Percentiles rank a stretch among this genome's conserved stretches.
Conservation (phyloP, 2,113 vertebrate species). For the Henicopernis longicauda region DNA sequence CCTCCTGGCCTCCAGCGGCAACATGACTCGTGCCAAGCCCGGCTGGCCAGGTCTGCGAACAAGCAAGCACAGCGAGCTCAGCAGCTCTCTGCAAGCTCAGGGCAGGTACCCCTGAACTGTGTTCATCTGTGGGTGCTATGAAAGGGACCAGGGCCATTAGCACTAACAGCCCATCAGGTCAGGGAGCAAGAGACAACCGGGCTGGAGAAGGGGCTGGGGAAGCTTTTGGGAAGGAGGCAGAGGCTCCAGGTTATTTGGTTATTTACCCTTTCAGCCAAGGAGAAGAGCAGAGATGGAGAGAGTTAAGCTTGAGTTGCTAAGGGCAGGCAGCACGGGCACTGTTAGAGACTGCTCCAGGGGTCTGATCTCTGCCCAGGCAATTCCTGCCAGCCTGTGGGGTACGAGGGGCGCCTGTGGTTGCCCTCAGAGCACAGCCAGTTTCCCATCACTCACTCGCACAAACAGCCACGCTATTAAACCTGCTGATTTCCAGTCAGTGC, state of each 20-base stretch:
- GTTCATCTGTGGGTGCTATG: background rate
- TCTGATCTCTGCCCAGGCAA: background rate
- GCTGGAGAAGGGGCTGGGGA: background rate
- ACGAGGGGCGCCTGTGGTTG: accelerated
- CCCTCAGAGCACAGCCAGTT: background rate
- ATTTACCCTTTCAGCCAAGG: background rate
- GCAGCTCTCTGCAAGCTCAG: background rate
- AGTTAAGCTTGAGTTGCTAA: background rate
- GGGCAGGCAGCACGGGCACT: background rate
- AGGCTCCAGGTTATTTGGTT: background rate
- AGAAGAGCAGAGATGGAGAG: background rate
- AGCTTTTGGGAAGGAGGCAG: background rate
- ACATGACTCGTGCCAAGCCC: background rate
- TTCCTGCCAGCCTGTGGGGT: background rate
- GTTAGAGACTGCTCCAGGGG: background rate
- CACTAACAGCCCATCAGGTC: background rate
- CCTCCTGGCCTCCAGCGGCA: background rate
- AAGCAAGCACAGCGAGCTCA: background rate
- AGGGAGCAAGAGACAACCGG: background rate
- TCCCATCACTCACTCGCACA: background rate
- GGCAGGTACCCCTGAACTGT: background rate
- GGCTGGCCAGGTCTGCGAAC: background rate
- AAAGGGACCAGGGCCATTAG: background rate
- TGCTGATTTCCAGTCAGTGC: conserved; percentile 19
- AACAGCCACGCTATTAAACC: background rate